These are phyloP conservation scores for Tachypleus tridentatus DNA, from an alignment of 1,140 invertebrate genomes.

Conservation along the genomic window DNA sequence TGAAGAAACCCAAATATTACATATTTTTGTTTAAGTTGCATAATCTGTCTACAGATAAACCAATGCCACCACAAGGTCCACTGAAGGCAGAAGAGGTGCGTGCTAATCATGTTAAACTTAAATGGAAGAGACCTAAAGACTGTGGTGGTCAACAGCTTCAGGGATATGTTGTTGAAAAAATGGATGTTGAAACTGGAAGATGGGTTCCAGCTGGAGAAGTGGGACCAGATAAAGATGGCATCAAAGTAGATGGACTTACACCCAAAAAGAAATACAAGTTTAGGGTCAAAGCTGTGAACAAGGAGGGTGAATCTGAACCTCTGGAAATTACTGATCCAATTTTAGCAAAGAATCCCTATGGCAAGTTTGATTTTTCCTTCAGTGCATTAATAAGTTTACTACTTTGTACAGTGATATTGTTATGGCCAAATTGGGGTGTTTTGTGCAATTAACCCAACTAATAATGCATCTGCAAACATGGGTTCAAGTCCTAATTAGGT, in stretches of 20 bases:
- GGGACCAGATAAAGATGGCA: slow-evolving; percentile 63
- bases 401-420: too few relatives aligned
- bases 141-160: slow-evolving; percentile 83
- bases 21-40: too few relatives aligned
- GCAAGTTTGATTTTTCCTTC: slow-evolving; percentile 35
- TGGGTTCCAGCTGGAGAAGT: slow-evolving; percentile 81
- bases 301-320: slow-evolving; percentile 94
- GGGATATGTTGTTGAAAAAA: slow-evolving; percentile 94
- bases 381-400: too few relatives aligned
- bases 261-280: slow-evolving; percentile 98
- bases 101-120: slow-evolving; percentile 79
- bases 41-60: slow-evolving; percentile 56
- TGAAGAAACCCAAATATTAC: too few relatives aligned
- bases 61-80: slow-evolving; percentile 68
- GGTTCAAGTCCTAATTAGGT: too few relatives aligned
- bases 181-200: slow-evolving; percentile 76
- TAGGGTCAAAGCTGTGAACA: slow-evolving; percentile 94
- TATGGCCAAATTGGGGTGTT: too few relatives aligned
- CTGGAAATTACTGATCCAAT: slow-evolving; percentile 79
- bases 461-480: too few relatives aligned
- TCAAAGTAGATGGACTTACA: slow-evolving; percentile 81
- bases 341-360: slow-evolving; percentile 88
- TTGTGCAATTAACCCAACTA: too few relatives aligned
- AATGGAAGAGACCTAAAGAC: slow-evolving; percentile 91
- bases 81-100: slow-evolving; percentile 72